These are phyloP conservation scores for Illadopsis cleaveri DNA, from an alignment of 2,113 vertebrate genomes.

Conservation along the genomic window DNA sequence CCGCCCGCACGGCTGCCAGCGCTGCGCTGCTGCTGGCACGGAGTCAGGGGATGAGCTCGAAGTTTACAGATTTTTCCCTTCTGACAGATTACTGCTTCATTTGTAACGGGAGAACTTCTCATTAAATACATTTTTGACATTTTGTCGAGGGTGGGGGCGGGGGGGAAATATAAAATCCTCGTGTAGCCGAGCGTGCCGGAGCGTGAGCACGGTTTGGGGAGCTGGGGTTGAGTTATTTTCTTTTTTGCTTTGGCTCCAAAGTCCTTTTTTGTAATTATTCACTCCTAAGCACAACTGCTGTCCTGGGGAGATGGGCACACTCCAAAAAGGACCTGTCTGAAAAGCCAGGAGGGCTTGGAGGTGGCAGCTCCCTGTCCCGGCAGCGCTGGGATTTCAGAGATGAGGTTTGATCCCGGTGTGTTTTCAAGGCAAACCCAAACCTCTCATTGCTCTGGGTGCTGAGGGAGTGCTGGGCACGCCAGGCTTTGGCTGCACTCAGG, in stretches of 20 bases:
- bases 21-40: not conserved
- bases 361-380: not conserved
- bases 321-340: not conserved
- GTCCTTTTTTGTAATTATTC: not conserved
- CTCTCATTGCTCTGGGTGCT: not conserved
- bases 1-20: not conserved
- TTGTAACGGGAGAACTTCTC: constrained; percentile 45
- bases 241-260: not conserved
- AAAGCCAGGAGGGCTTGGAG: not conserved
- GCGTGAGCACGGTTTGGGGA: not conserved
- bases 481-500: not conserved
- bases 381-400: not conserved
- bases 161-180: not conserved
- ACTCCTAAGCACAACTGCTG: not conserved
- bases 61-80: constrained; percentile 47
- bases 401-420: not conserved
- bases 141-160: not conserved
- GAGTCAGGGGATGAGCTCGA: constrained; percentile 12
- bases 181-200: not conserved
- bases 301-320: not conserved
- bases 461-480: not conserved
- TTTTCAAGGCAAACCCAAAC: not conserved
- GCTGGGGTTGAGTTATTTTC: not conserved
- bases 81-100: constrained; percentile 56
- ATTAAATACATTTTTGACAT: constrained; percentile 56